Percentiles rank a stretch among this genome's conserved stretches.
Conservation (phyloP, 2,797 vertebrate species). For the Neostethus bicornis region DNA sequence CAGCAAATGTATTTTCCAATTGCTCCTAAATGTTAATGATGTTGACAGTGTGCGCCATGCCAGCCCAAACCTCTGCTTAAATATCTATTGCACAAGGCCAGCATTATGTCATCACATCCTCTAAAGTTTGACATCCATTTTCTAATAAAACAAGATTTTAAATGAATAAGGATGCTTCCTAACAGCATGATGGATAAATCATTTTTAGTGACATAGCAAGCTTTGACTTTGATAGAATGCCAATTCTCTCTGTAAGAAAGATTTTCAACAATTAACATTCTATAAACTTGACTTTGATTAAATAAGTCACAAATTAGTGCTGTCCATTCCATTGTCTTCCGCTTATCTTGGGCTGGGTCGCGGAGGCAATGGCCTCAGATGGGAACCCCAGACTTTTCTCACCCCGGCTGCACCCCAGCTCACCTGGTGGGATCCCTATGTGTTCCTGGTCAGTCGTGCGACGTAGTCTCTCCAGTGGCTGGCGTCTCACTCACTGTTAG, state of each 20-base stretch:
- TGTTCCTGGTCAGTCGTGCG: no score
- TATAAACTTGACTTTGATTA: no score
- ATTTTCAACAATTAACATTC: no score
- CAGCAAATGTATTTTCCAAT: constrained; percentile 47
- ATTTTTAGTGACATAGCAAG: not conserved
- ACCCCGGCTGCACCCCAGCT: no score
- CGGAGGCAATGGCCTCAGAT: no score
- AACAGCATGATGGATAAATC: not conserved
- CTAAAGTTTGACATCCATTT: constrained; percentile 3
- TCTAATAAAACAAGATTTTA: not conserved
- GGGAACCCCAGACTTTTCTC: no score
- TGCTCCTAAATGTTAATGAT: constrained; percentile 26
- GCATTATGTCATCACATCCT: constrained; percentile 16
- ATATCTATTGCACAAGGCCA: constrained; percentile 31
- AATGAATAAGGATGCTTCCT: not conserved
- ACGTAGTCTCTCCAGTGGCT: no score
- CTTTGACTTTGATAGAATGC: not conserved
- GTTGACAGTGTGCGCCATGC: constrained; percentile 36
- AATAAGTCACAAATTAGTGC: no score
- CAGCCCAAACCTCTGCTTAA: constrained; percentile 29
- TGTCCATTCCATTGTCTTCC: no score
- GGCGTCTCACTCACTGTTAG: no score
- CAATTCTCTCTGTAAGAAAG: constrained; percentile 2
- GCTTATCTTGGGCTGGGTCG: no score
- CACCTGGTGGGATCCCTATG: no score